Evolutionary conservation across 1,140 invertebrate genomes (phyloP).

Genomic region (Leptinotarsa texana): DNA sequence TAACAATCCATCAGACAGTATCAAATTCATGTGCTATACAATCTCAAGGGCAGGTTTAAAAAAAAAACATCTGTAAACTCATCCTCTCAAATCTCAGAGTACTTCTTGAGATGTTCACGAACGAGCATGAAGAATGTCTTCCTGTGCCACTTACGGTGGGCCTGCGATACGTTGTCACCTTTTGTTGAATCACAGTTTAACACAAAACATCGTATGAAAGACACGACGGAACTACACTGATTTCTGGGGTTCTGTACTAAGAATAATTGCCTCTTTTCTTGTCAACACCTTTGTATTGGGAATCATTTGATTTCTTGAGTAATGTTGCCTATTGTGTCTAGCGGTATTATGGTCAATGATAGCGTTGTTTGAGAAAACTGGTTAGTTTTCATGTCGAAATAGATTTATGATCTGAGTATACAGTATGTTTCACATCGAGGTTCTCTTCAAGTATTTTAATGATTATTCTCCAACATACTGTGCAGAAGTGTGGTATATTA

Average conservation of each 20-base stretch:
- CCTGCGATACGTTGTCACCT: conserved; percentile 30
- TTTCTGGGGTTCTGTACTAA: conserved; percentile 16
- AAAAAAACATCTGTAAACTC: not conserved
- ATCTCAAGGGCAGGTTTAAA: not conserved
- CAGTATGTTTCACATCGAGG: too few species aligned
- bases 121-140: conserved; percentile 24
- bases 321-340: not conserved
- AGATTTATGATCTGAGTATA: not conserved
- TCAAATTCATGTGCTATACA: not conserved
- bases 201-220: conserved; percentile 14
- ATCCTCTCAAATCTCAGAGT: not conserved
- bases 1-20: too few species aligned
- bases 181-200: conserved; percentile 17
- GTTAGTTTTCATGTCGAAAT: not conserved
- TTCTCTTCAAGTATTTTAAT: too few species aligned
- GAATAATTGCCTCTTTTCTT: not conserved
- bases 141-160: conserved; percentile 31
- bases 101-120: not conserved
- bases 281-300: not conserved
- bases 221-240: conserved; percentile 18
- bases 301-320: not conserved
- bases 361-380: not conserved
- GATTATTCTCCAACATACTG: too few species aligned
- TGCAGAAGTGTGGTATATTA: too few species aligned
- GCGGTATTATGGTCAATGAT: not conserved